Evolutionary conservation across 2,113 vertebrate genomes (phyloP), one percentile per base, ranked within the genome.

Genomic region (Antigone vipio): DNA sequence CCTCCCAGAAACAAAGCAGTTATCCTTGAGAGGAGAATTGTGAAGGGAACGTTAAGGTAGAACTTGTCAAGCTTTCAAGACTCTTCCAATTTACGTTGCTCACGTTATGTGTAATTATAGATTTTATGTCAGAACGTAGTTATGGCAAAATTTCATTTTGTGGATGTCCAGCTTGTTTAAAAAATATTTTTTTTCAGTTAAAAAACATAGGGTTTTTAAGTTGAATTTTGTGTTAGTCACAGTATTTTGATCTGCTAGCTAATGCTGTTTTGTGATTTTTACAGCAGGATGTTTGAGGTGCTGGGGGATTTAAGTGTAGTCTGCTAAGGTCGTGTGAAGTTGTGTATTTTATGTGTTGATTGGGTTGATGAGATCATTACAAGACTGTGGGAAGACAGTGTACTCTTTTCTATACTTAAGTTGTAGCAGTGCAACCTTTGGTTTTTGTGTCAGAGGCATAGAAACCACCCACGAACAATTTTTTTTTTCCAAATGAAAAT

Each of bases 381-480:
- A 77, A 56, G 15, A 1, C 56, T 35, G 42, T 45, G 52, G 49
- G 29, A 66, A 69, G 50, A 38, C 35, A 45, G 1, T 22, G 24
- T 22, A 6, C 40, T 13, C 18, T 42, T 32, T 55, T 59, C 42
- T 84, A 49, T n/a, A 9, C 26, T n/a, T 44, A 34, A 3, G 12
- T 49, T 60, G 47, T n/a, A 38, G 35, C 56, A 44, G 52, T 29
- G 34, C 52, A 60, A 1, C 26, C 49, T 75, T 12, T 64, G 17
- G 40, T 15, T 44, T 71, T 71, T 53, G 26, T 79, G 19, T 45
- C 35, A 50, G 52, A 40, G 22, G 2, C 32, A 9, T 26, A 42
- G 30, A 17, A 59, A 26, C 23, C 20, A 15, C 22, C 5, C 44
- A 15, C 1, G 2, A 27, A 8, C 8, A 15, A 0, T 30, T 53